A percentile compares a stretch with the other conserved stretches of the same genome.
phyloP scores from a whole-genome alignment of 2,888 invertebrate species.

The Ellobium chinense region DNA sequence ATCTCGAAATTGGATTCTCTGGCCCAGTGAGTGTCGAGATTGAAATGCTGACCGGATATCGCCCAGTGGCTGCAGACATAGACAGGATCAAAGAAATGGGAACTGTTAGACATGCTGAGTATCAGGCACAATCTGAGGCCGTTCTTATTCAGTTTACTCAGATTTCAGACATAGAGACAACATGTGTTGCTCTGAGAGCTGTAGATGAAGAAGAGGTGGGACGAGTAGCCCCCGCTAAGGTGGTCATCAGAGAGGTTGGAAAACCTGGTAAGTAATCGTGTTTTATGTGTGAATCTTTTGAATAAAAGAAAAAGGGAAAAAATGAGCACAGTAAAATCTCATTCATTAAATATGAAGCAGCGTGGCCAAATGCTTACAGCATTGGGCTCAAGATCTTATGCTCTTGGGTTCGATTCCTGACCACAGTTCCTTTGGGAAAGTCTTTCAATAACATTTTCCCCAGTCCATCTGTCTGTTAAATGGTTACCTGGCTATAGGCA shows the following conservation, averaged over 20 bases:
- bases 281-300: too few relatives aligned
- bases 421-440: too few relatives aligned
- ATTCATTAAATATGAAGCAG: too few relatives aligned
- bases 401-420: too few relatives aligned
- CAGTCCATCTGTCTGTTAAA: too few relatives aligned
- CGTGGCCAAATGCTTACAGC: too few relatives aligned
- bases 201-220: background rate
- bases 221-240: background rate
- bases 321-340: too few relatives aligned
- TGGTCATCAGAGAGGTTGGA: background rate
- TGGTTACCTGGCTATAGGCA: too few relatives aligned
- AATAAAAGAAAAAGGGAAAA: too few relatives aligned
- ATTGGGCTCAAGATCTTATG: too few relatives aligned
- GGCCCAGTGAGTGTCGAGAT: background rate
- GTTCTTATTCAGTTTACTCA: conserved; percentile 6
- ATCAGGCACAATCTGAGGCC: background rate
- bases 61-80: conserved; percentile 19
- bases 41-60: conserved; percentile 23
- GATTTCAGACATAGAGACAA: background rate
- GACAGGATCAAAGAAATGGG: background rate
- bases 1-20: too few relatives aligned
- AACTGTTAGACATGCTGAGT: conserved; percentile 1
- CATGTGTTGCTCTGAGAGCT: conserved; percentile 10
- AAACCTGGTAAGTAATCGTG: background rate
- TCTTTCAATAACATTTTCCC: too few relatives aligned